Evolutionary conservation across 2,888 invertebrate species (phyloP), one percentile per base, ranked within the genome.

Genomic region (Rhaphigaster nebulosa): DNA sequence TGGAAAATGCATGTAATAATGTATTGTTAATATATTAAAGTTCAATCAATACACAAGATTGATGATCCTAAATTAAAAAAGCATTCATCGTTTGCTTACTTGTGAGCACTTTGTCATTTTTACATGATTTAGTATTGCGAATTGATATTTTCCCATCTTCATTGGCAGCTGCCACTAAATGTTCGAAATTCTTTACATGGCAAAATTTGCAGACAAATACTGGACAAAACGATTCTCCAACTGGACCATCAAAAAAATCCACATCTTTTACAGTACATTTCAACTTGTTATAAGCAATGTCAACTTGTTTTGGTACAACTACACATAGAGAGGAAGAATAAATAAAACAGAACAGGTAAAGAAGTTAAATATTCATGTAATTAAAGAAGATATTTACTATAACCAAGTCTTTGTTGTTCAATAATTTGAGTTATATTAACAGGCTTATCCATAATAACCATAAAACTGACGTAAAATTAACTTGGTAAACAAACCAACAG

Each of bases 161-260:
- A 93, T 98, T 97, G 15, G 97, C 97, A 90, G 98, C 95, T 20
- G 97, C 97, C 87, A 98, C 94, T 50, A 97, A 94, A 93, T 97
- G 95, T 93, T 96, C 95, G 92, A 95, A 95, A 91, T 95, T 96
- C 91, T 94, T 93, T 91, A 95, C 95, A 93, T 96, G 96, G 23
- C 96, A 96, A 93, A 97, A 97, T 93, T 97, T 96, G 91, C 97
- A 96, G 0, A 97, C 96, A 93, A 97, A 97, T 93, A 97, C 96
- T 65, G 97, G 97, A 0, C 84, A 84, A 80, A 41, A 54, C 4
- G 76, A 29, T n/a, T 80, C 41, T 50, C 56, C 87, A 29, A 29
- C 12, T 29, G 96, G 96, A 92, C 96, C 96, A 87, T 95, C 95
- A 92, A 95, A 95, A 91, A 94, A 95, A 92, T 94, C 95, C 0